Evolutionary conservation across 2,797 vertebrate species (phyloP).

Genomic region (Limnodromus scolopaceus): DNA sequence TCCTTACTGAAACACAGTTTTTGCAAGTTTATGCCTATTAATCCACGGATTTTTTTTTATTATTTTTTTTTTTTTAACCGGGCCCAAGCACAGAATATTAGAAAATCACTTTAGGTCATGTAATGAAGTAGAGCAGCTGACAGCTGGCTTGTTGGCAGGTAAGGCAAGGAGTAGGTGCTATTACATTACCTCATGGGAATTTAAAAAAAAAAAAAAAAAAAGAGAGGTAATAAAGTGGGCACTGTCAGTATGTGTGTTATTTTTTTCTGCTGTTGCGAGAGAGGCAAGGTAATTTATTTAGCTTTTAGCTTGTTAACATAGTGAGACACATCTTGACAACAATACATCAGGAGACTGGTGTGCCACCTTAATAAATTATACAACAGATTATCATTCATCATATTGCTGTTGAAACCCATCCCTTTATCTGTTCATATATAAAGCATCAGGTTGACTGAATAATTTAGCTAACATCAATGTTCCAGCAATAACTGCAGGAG

Average conservation of each 20-base stretch:
- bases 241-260: background rate
- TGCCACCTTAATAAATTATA: constrained; percentile 44
- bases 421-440: background rate
- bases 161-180: background rate
- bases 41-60: background rate
- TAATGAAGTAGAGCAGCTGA: background rate
- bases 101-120: background rate
- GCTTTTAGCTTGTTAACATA: constrained; percentile 25
- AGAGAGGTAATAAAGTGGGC: background rate
- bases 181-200: background rate
- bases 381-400: constrained; percentile 36
- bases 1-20: background rate
- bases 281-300: background rate
- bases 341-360: background rate
- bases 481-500: background rate
- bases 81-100: background rate
- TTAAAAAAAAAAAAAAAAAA: background rate
- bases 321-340: background rate
- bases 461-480: background rate
- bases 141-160: background rate
- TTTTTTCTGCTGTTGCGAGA: background rate
- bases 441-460: background rate
- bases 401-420: constrained; percentile 17
- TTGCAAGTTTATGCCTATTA: background rate
- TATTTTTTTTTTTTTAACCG: background rate